Evolutionary conservation across 2,797 vertebrate genomes (phyloP).

Genomic region (Kryptolebias ocellatus): DNA sequence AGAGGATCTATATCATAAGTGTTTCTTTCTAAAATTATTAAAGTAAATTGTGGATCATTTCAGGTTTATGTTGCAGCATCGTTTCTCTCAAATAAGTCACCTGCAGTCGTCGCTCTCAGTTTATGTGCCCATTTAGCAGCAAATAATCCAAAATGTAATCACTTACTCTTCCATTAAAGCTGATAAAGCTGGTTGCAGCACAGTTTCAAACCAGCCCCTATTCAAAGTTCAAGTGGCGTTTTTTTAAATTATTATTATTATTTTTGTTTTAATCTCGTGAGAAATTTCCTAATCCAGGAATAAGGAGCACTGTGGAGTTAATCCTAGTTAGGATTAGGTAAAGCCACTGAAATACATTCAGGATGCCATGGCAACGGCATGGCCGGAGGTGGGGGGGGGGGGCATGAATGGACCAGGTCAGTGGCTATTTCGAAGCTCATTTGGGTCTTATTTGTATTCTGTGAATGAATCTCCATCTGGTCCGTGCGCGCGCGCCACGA

Average conservation of each 20-base stretch:
- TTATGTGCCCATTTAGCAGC: background rate
- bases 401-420: slow-evolving; percentile 43
- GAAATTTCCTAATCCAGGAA: slow-evolving; percentile 8
- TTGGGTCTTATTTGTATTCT: slow-evolving; percentile 51
- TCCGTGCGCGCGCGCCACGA: slow-evolving; percentile 39
- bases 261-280: background rate
- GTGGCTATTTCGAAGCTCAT: slow-evolving; percentile 22
- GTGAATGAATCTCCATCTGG: background rate
- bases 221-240: background rate
- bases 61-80: too few species aligned
- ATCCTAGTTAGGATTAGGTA: slow-evolving; percentile 76
- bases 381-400: slow-evolving; percentile 24
- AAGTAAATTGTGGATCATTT: too few species aligned
- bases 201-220: background rate
- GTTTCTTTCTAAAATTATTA: too few species aligned
- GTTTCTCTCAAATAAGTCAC: too few species aligned
- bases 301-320: slow-evolving; percentile 46
- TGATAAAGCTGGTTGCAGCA: background rate
- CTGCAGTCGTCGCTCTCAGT: too few species aligned
- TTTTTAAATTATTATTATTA: background rate
- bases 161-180: background rate
- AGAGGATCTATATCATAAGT: too few species aligned
- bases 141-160: background rate
- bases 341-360: slow-evolving; percentile 57
- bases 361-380: slow-evolving; percentile 72